Evolutionary conservation across 2,113 vertebrate species (phyloP).

Genomic region (Pachycephala philippinensis): DNA sequence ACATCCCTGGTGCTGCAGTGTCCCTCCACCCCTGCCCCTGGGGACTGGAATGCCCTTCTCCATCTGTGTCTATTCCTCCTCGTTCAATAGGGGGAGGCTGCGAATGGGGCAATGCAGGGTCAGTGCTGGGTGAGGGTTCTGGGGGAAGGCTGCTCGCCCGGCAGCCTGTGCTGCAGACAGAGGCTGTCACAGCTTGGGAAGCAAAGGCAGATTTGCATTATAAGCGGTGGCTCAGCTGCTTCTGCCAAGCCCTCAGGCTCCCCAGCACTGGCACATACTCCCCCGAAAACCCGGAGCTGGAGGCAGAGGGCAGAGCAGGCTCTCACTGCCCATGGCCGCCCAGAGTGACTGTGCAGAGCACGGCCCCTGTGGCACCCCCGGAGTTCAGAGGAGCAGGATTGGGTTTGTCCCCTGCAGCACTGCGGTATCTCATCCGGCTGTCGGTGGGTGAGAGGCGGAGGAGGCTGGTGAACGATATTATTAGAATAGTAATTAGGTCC

Average conservation of each 20-base stretch:
- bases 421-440: neutral
- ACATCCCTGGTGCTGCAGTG: neutral
- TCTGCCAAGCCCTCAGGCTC: neutral
- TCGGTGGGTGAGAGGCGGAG: neutral
- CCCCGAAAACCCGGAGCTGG: rapidly evolving
- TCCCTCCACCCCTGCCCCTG: neutral
- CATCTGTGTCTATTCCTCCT: neutral
- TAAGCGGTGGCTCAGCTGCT: neutral
- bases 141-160: rapidly evolving
- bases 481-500: slow-evolving; percentile 40
- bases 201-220: neutral
- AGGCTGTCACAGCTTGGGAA: neutral
- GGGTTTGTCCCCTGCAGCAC: neutral
- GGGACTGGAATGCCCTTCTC: neutral
- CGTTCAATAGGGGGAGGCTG: neutral
- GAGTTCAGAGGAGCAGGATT: neutral
- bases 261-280: neutral
- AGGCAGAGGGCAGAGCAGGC: neutral
- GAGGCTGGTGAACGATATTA: neutral
- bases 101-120: neutral
- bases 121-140: neutral
- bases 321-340: rapidly evolving
- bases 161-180: neutral
- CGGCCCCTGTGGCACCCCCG: neutral
- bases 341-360: neutral